Conservation (phyloP, 2,888 invertebrate genomes). For the Microplitis manilae region DNA sequence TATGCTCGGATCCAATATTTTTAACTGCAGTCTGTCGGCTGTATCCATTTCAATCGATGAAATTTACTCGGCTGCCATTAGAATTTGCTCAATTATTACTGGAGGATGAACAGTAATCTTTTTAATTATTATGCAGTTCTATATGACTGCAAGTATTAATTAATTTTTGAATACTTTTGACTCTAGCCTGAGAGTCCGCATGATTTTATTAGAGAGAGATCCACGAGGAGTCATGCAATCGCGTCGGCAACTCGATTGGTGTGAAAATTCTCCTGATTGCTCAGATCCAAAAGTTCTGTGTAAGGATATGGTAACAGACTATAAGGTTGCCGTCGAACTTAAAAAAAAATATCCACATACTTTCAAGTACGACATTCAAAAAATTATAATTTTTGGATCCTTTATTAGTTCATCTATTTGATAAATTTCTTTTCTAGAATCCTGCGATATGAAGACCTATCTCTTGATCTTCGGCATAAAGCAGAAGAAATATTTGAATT, state of each 20-base stretch:
- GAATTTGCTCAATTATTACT: constrained; percentile 81
- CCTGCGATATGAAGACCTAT: constrained; percentile 88
- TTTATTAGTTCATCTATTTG: no score
- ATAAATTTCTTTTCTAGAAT: constrained; percentile 74
- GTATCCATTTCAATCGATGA: constrained; percentile 92
- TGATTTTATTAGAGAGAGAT: constrained; percentile 86
- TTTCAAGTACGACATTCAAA: constrained; percentile 77
- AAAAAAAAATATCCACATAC: constrained; percentile 80
- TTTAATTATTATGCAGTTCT: constrained; percentile 27
- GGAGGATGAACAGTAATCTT: constrained; percentile 70
- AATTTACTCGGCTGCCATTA: constrained; percentile 85
- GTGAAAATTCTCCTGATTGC: constrained; percentile 85
- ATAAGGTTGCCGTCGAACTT: constrained; percentile 81
- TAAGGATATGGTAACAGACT: constrained; percentile 87
- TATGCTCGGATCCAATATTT: constrained; percentile 82
- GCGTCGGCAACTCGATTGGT: constrained; percentile 85
- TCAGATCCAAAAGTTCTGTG: constrained; percentile 84
- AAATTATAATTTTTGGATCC: not conserved
- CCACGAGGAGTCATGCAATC: constrained; percentile 91
- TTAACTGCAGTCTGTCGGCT: constrained; percentile 84
- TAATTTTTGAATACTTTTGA: not conserved
- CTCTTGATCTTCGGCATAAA: constrained; percentile 78
- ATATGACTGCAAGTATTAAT: not conserved
- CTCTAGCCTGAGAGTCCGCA: constrained; percentile 80
- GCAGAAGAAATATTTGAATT: constrained; percentile 83